Base-by-base conservation (phyloP, 2,888 invertebrate genomes). In the Drosophila meridiana region DNA sequence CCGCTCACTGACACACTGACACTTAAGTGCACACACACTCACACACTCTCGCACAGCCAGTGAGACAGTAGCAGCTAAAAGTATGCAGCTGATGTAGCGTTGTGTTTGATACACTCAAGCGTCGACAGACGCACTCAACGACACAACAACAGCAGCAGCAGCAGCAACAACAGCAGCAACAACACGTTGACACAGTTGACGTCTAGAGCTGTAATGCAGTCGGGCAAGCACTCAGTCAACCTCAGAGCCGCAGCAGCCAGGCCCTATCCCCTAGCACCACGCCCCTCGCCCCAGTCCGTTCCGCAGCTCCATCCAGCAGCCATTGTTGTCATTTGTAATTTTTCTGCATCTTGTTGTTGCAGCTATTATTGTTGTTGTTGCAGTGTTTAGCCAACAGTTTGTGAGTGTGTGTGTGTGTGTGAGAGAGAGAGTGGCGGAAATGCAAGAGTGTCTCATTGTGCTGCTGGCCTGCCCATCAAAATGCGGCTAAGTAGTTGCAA, bases 1-100 rank as follows among this genome's bases (percentile, higher is more conserved):
- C 74, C 79, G 85, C 87, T 86, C 89, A 80, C 87, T 89, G 87
- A 78, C 89, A 89, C 89, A 80, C 72, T 80, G 82, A 88, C 90
- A 78, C 82, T 87, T 82, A 86, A 90, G 89, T 90, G 76, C 64
- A 48, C 53, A 57, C 55, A 63, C 58, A 68, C 53, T 32, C 48
- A 50, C 42, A 40, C 47, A 47, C 63, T 36, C 11, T 28, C 53
- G 36, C 36, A 48, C 36, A 36, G 53, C 36, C 13, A 40, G 55
- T 26, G 72, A 67, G 70, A 69, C 69, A 76, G 77, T 85, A 61
- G 62, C 72, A 53, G 70, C 80, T 72, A 55, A 79, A 76, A 77
- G 80, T 82, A 85, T 83, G 84, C 84, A 82, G 78, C 86, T 77
- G 86, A 85, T 88, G 83, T 82, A 69, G 76, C 80, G 76, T 79